phyloP scores from a whole-genome alignment of 2,888 invertebrate species.

The Bimastos eiseni region DNA sequence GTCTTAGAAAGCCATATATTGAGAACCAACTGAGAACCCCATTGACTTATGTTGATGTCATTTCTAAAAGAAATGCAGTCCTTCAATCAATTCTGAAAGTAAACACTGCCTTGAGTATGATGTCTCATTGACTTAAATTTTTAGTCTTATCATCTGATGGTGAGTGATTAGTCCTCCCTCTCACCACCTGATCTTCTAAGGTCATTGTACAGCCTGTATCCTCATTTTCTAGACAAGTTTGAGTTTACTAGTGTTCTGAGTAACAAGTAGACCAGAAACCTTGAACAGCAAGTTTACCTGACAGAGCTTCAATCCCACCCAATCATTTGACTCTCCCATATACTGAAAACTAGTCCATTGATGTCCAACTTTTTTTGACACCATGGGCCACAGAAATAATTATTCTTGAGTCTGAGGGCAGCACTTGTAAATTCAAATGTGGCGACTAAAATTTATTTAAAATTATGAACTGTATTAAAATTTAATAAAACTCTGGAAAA shows the following conservation, averaged over 20 bases:
- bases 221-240: not conserved
- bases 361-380: no score
- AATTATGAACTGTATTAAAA: no score
- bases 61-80: no score
- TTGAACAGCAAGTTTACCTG: not conserved
- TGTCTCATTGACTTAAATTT: not conserved
- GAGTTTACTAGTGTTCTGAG: not conserved
- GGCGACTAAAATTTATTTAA: no score
- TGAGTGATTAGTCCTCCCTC: not conserved
- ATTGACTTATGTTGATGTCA: not conserved
- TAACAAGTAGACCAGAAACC: not conserved
- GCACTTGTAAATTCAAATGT: no score
- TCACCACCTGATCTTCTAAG: not conserved
- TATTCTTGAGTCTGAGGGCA: no score
- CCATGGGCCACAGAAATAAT: no score
- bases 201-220: not conserved
- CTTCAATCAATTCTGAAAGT: not conserved
- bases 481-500: no score
- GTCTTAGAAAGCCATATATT: conserved; percentile 1
- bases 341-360: no score
- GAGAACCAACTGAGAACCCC: not conserved
- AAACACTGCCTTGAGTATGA: not conserved
- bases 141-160: not conserved
- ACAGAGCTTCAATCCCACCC: not conserved
- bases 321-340: not conserved